Evolutionary conservation across 2,888 invertebrate species (phyloP).

Genomic region (Dromius quadrimaculatus): DNA sequence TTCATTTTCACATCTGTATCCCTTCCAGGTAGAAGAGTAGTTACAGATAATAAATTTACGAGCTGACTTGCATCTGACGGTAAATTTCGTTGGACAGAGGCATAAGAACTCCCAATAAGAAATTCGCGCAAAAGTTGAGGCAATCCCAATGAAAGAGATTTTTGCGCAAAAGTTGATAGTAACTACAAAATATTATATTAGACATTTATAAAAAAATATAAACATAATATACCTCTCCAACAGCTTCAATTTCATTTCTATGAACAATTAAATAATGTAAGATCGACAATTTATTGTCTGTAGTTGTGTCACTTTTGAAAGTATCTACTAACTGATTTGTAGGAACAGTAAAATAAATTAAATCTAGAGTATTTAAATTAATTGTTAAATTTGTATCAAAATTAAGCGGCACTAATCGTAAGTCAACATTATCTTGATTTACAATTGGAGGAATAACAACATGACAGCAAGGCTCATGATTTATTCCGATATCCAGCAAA

Average conservation of each 20-base stretch:
- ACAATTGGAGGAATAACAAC: constrained; percentile 76
- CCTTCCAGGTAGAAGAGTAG: constrained; percentile 71
- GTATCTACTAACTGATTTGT: constrained; percentile 77
- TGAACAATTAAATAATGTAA: constrained; percentile 87
- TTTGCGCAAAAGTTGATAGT: constrained; percentile 73
- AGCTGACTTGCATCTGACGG: constrained; percentile 78
- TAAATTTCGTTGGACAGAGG: constrained; percentile 78
- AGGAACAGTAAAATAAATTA: constrained; percentile 76
- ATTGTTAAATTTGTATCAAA: constrained; percentile 68
- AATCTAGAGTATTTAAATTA: constrained; percentile 79
- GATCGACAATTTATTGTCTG: constrained; percentile 82
- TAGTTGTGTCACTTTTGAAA: constrained; percentile 75
- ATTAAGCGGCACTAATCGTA: constrained; percentile 78
- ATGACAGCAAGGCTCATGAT: constrained; percentile 87
- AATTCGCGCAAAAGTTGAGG: constrained; percentile 84
- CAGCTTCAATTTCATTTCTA: constrained; percentile 78
- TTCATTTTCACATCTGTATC: constrained; percentile 75
- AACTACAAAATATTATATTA: constrained; percentile 65
- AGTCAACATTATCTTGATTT: constrained; percentile 71
- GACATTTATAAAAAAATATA: constrained; percentile 28
- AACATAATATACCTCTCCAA: constrained; percentile 73
- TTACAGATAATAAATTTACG: constrained; percentile 79
- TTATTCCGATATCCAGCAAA: constrained; percentile 84
- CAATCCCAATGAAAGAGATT: constrained; percentile 73
- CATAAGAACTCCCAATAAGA: constrained; percentile 80